A percentile compares a stretch with the other conserved stretches of the same genome.
phyloP scores from a whole-genome alignment of 2,888 invertebrate species.

The Pachliopta kotzebuea region DNA sequence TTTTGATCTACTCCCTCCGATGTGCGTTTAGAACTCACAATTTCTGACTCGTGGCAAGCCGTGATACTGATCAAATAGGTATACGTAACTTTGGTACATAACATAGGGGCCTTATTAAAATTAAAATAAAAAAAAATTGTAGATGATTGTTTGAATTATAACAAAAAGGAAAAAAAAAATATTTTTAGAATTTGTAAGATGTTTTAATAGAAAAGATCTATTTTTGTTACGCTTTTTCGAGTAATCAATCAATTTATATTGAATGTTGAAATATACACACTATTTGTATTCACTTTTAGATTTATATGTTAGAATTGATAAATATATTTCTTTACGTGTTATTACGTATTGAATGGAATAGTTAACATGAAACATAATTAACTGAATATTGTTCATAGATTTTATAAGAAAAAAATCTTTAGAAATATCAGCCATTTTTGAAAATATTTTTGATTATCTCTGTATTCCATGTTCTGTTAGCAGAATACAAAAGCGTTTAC shows the following conservation, averaged over 20 bases:
- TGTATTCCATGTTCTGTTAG: no score
- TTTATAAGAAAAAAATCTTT: no score
- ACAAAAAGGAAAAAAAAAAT: slow-evolving; percentile 49
- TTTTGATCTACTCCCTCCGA: neutral
- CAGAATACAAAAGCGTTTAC: neutral
- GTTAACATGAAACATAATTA: no score
- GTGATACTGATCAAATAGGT: slow-evolving; percentile 54
- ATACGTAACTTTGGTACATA: slow-evolving; percentile 72
- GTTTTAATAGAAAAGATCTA: slow-evolving; percentile 65
- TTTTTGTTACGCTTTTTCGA: slow-evolving; percentile 75
- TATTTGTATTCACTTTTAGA: slow-evolving; percentile 31
- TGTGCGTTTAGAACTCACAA: neutral
- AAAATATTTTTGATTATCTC: no score
- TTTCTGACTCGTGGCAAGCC: slow-evolving; percentile 48
- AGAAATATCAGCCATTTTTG: no score
- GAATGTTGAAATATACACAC: slow-evolving; percentile 42
- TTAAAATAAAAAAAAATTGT: slow-evolving; percentile 39
- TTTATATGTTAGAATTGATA: slow-evolving; percentile 21
- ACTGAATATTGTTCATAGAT: no score
- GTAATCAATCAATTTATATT: slow-evolving; percentile 56
- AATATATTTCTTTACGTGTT: neutral
- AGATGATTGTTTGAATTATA: slow-evolving; percentile 55
- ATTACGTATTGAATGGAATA: neutral
- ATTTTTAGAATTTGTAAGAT: slow-evolving; percentile 63
- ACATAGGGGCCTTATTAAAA: slow-evolving; percentile 66